Conservation (phyloP, 2,888 invertebrate species). For the Andrena bucephala region DNA sequence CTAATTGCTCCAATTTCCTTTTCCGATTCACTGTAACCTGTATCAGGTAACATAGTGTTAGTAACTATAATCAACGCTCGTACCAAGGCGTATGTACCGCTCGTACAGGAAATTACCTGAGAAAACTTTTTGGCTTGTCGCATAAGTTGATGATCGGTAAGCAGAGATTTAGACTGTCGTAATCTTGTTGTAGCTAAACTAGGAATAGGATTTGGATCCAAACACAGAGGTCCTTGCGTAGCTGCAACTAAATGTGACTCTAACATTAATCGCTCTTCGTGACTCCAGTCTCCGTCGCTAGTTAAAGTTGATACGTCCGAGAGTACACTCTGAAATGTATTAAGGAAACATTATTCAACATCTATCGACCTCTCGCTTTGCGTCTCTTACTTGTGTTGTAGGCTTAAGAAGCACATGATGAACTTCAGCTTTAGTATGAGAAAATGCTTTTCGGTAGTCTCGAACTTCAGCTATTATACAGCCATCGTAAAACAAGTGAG, state of each 20-base stretch:
- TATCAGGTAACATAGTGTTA: conserved; percentile 38
- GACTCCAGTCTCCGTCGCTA: conserved; percentile 87
- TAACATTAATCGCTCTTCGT: conserved; percentile 91
- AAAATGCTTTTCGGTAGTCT: conserved; percentile 94
- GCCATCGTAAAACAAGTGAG: conserved; percentile 95
- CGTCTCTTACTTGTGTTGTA: conserved; percentile 90
- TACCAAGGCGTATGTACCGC: background rate
- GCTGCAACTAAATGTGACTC: conserved; percentile 95
- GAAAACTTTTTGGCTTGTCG: conserved; percentile 92
- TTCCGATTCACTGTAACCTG: conserved; percentile 93
- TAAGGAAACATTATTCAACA: background rate
- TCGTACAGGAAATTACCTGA: conserved; percentile 86
- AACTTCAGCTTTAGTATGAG: conserved; percentile 91
- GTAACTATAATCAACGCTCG: background rate
- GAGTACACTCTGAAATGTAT: conserved; percentile 80
- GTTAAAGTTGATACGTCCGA: conserved; percentile 83
- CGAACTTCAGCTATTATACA: conserved; percentile 96
- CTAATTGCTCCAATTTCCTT: conserved; percentile 94
- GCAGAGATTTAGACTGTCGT: conserved; percentile 90
- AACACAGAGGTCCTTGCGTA: conserved; percentile 94
- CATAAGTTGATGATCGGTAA: conserved; percentile 91
- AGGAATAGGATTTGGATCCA: conserved; percentile 95
- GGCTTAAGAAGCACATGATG: conserved; percentile 95
- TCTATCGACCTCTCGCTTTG: background rate
- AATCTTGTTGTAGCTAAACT: conserved; percentile 91